Conservation (phyloP, 2,113 vertebrate genomes). For the Albula glossodonta region DNA sequence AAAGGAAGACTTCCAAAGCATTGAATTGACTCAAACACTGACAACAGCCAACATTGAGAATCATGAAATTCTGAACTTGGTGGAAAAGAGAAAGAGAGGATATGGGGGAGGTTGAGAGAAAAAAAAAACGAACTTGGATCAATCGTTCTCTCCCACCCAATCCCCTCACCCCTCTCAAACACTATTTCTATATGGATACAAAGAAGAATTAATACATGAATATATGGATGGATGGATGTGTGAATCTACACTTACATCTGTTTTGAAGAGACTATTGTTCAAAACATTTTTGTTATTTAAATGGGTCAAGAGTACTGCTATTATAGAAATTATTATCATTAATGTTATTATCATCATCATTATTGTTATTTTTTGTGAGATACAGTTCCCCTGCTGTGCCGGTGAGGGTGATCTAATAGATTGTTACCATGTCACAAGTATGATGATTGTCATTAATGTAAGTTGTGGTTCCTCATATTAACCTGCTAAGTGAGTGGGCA, state of each 20-base stretch:
- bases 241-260: conserved; percentile 59
- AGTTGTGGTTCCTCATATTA: conserved; percentile 16
- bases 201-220: conserved; percentile 39
- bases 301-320: conserved; percentile 59
- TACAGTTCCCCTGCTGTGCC: conserved; percentile 33
- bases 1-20: conserved; percentile 49
- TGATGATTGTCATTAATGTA: not conserved
- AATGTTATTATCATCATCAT: conserved; percentile 71
- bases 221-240: conserved; percentile 33
- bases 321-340: conserved; percentile 68
- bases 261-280: conserved; percentile 75
- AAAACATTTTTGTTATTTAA: conserved; percentile 72
- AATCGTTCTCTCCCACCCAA: conserved; percentile 60
- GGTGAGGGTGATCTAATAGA: conserved; percentile 8
- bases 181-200: conserved; percentile 44
- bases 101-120: conserved; percentile 49
- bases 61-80: conserved; percentile 41
- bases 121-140: conserved; percentile 62
- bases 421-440: conserved; percentile 17
- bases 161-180: conserved; percentile 39
- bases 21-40: conserved; percentile 40
- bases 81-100: conserved; percentile 38
- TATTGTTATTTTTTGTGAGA: conserved; percentile 58
- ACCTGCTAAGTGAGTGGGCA: not conserved
- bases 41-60: conserved; percentile 26